phyloP scores from a whole-genome alignment of 2,797 vertebrate genomes.

The Myiotriccus ornatus region DNA sequence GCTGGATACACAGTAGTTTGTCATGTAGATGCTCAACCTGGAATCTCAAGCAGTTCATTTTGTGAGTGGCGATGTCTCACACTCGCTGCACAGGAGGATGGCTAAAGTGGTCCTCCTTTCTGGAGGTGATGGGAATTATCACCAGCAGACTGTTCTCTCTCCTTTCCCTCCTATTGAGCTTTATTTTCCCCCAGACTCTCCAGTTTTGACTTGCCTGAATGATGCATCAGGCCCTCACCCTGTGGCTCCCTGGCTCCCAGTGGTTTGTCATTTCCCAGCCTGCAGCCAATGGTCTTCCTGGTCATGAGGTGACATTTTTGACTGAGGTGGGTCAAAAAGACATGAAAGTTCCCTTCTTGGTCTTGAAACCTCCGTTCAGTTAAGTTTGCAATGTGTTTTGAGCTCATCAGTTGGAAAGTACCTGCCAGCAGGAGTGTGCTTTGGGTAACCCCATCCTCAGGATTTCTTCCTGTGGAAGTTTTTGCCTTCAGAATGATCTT shows the following conservation, averaged over 20 bases:
- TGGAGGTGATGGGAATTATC: not conserved
- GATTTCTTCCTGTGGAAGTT: not conserved
- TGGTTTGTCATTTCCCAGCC: not conserved
- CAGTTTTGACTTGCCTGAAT: not conserved
- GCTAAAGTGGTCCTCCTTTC: accelerated
- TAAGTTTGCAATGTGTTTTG: not conserved
- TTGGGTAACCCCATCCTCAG: not conserved
- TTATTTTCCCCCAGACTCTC: not conserved
- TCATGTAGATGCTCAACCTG: accelerated
- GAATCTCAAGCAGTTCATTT: not conserved
- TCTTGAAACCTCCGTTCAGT: not conserved
- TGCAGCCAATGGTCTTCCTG: not conserved
- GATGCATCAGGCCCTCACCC: not conserved
- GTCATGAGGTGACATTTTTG: accelerated
- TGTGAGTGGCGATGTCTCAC: not conserved
- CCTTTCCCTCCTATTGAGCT: not conserved
- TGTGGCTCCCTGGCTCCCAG: not conserved
- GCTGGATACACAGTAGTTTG: not conserved
- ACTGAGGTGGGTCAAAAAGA: not conserved
- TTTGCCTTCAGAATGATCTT: not conserved
- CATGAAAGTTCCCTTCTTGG: not conserved
- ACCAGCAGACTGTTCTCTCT: not conserved
- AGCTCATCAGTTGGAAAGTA: not conserved
- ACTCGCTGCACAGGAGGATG: not conserved
- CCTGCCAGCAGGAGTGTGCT: not conserved